Evolutionary conservation across 2,113 vertebrate genomes (phyloP).

Genomic region (Herpailurus yagouaroundi): DNA sequence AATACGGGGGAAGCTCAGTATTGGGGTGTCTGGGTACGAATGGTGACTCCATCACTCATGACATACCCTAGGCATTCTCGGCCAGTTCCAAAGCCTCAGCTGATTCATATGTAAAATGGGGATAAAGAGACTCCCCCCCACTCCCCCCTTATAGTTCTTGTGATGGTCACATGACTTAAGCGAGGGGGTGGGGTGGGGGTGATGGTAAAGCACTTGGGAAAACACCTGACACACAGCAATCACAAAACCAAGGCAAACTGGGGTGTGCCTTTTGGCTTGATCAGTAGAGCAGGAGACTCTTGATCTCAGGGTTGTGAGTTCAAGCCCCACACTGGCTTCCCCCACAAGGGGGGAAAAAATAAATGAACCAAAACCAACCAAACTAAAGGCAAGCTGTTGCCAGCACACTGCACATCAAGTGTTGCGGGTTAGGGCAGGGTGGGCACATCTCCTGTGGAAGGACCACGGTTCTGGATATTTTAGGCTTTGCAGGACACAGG

Average conservation of each 20-base stretch:
- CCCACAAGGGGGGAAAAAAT: no score
- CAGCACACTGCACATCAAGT: no score
- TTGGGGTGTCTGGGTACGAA: neutral
- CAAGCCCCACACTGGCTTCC: no score
- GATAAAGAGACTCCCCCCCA: neutral
- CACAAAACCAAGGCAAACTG: neutral
- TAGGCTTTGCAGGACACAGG: neutral
- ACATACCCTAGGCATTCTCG: no score
- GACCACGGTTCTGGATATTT: neutral
- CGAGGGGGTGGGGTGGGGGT: fast-evolving
- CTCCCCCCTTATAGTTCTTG: no score
- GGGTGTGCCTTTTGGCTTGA: no score
- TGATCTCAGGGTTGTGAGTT: no score
- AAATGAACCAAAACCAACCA: no score
- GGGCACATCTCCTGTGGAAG: neutral
- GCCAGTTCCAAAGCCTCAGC: neutral
- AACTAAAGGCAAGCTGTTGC: neutral
- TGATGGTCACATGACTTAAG: neutral
- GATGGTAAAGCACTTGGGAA: neutral
- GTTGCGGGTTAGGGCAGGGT: no score
- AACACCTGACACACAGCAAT: neutral
- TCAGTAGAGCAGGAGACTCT: no score
- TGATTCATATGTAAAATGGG: neutral
- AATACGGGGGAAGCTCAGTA: neutral
- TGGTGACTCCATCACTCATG: fast-evolving